Percentiles rank a stretch among this genome's conserved stretches.
These are phyloP conservation scores for Danio kyathit DNA, from an alignment of 2,797 vertebrate species.

Conservation along the genomic window DNA sequence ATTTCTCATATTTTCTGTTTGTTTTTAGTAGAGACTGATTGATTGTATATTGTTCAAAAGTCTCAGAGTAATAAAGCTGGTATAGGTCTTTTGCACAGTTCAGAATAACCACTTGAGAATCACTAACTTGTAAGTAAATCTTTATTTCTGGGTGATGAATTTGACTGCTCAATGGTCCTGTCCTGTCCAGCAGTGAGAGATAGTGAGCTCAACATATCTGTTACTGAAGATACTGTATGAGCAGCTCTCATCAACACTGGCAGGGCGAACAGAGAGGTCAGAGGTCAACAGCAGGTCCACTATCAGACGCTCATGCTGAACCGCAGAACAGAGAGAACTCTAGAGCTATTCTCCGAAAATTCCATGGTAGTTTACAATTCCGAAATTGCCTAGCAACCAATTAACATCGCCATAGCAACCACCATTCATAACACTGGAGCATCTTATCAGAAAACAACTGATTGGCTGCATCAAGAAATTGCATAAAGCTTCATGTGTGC, in stretches of 20 bases:
- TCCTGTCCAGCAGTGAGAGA: slow-evolving; percentile 15
- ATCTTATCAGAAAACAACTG: neutral
- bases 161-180: too few relatives aligned
- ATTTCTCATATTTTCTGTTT: too few relatives aligned
- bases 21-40: too few relatives aligned
- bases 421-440: neutral
- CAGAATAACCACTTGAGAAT: too few relatives aligned
- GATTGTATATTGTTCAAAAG: too few relatives aligned
- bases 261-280: slow-evolving; percentile 59
- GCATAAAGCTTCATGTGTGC: too few relatives aligned
- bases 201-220: slow-evolving; percentile 50
- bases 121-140: too few relatives aligned
- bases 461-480: too few relatives aligned
- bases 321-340: too few relatives aligned
- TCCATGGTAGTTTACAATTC: neutral
- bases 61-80: too few relatives aligned
- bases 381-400: neutral
- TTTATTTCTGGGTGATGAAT: too few relatives aligned
- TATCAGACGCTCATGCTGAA: slow-evolving; percentile 44
- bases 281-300: slow-evolving; percentile 68
- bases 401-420: neutral
- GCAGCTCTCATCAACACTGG: slow-evolving; percentile 57
- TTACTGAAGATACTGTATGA: slow-evolving; percentile 44
- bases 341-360: neutral
- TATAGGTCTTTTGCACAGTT: too few relatives aligned